These are phyloP conservation scores for Paratilapia polleni DNA, from an alignment of 2,113 vertebrate species.

Conservation along the genomic window DNA sequence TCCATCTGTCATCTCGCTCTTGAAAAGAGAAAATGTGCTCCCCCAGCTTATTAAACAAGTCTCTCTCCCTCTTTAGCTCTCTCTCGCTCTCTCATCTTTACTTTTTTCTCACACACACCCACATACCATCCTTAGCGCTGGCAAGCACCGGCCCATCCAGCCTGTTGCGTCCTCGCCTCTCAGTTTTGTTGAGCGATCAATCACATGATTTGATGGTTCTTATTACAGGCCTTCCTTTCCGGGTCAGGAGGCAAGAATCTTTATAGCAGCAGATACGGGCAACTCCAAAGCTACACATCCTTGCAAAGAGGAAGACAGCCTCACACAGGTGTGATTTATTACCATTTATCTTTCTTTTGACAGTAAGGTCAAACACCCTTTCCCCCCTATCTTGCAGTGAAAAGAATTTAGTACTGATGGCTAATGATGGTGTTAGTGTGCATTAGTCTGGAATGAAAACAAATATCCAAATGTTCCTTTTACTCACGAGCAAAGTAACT, in stretches of 20 bases:
- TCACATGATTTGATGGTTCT: slow-evolving; percentile 73
- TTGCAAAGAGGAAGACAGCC: slow-evolving; percentile 36
- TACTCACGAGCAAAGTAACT: not conserved
- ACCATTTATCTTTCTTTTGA: slow-evolving; percentile 48
- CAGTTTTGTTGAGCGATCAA: slow-evolving; percentile 59
- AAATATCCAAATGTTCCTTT: not conserved
- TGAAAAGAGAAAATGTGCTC: not conserved
- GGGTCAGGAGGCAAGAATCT: slow-evolving; percentile 70
- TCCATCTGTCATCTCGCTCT: slow-evolving; percentile 59
- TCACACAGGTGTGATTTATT: slow-evolving; percentile 72
- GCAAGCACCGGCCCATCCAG: slow-evolving; percentile 77
- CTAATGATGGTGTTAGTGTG: not conserved
- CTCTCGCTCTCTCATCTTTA: slow-evolving; percentile 44
- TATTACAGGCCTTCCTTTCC: slow-evolving; percentile 74
- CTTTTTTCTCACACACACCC: slow-evolving; percentile 74
- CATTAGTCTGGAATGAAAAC: slow-evolving; percentile 4
- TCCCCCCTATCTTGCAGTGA: not conserved
- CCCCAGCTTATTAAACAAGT: slow-evolving; percentile 42
- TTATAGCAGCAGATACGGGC: slow-evolving; percentile 66
- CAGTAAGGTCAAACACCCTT: slow-evolving; percentile 55
- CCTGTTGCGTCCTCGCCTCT: slow-evolving; percentile 61
- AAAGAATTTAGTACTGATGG: not conserved
- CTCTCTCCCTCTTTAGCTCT: slow-evolving; percentile 40
- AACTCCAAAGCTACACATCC: slow-evolving; percentile 49
- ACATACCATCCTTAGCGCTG: slow-evolving; percentile 71